These are phyloP conservation scores for Eledona agricola DNA, from an alignment of 2,888 invertebrate genomes.

Conservation along the genomic window DNA sequence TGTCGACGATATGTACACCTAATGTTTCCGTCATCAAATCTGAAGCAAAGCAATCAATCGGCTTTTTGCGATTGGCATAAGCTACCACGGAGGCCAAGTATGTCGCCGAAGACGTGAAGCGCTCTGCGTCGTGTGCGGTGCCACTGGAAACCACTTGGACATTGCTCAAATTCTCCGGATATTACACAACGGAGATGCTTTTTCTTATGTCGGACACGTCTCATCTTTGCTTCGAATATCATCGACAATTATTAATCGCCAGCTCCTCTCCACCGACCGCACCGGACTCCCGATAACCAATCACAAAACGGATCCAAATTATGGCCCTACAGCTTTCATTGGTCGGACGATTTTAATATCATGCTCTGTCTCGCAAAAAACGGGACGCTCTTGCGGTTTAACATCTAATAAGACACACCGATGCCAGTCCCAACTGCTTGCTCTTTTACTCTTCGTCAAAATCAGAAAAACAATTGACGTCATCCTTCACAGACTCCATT, in stretches of 20 bases:
- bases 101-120: constrained; percentile 51
- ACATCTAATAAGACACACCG: constrained; percentile 16
- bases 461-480: no score
- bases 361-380: constrained; percentile 25
- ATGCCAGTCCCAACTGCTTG: no score
- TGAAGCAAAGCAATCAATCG: constrained; percentile 47
- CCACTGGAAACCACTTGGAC: constrained; percentile 50
- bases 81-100: constrained; percentile 48
- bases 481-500: no score
- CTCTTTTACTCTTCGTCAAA: no score
- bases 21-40: constrained; percentile 49
- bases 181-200: constrained; percentile 50
- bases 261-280: constrained; percentile 17
- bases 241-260: constrained; percentile 18
- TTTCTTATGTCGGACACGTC: constrained; percentile 45
- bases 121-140: constrained; percentile 54
- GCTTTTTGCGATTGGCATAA: constrained; percentile 48
- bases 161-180: constrained; percentile 54
- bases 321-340: constrained; percentile 21
- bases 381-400: constrained; percentile 17
- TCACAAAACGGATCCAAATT: constrained; percentile 17
- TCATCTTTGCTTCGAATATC: constrained; percentile 28
- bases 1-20: constrained; percentile 38
- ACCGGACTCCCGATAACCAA: constrained; percentile 24
- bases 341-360: constrained; percentile 22